Percentiles rank a stretch among this genome's conserved stretches.
These are phyloP conservation scores for Cremastinae sp. DNA, from an alignment of 2,888 invertebrate species.

Conservation along the genomic window DNA sequence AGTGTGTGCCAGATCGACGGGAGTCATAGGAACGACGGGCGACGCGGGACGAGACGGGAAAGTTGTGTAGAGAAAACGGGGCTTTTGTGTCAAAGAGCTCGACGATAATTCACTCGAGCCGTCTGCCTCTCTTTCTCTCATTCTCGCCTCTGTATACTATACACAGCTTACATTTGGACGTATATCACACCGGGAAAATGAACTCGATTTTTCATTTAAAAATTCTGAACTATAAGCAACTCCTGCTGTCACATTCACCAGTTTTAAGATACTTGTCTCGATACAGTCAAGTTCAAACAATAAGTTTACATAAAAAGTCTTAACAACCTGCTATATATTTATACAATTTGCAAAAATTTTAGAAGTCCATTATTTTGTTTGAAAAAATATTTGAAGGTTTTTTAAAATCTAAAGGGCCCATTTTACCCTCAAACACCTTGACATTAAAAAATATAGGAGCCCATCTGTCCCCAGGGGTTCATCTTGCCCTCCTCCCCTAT, in stretches of 20 bases:
- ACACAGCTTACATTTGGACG: slow-evolving; percentile 9
- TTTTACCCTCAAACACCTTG: no score
- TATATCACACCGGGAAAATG: neutral
- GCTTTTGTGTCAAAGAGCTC: slow-evolving; percentile 75
- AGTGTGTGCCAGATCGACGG: slow-evolving; percentile 35
- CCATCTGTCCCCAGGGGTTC: no score
- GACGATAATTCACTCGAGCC: slow-evolving; percentile 67
- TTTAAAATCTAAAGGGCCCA: no score
- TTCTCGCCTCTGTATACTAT: slow-evolving; percentile 8
- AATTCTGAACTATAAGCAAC: neutral
- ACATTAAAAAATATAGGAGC: no score
- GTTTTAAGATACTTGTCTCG: no score
- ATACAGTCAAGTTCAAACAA: slow-evolving; percentile 49
- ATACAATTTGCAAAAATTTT: no score
- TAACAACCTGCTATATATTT: no score
- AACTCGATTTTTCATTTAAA: neutral
- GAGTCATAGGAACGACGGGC: slow-evolving; percentile 65
- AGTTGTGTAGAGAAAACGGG: slow-evolving; percentile 76
- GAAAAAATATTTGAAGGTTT: no score
- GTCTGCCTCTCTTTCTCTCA: slow-evolving; percentile 31
- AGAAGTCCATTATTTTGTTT: no score
- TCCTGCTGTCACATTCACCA: no score
- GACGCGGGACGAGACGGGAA: slow-evolving; percentile 72
- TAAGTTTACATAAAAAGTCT: no score
- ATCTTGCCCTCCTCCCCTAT: no score